Evolutionary conservation across 2,797 vertebrate genomes (phyloP).

Genomic region (Clarias fuscus): DNA sequence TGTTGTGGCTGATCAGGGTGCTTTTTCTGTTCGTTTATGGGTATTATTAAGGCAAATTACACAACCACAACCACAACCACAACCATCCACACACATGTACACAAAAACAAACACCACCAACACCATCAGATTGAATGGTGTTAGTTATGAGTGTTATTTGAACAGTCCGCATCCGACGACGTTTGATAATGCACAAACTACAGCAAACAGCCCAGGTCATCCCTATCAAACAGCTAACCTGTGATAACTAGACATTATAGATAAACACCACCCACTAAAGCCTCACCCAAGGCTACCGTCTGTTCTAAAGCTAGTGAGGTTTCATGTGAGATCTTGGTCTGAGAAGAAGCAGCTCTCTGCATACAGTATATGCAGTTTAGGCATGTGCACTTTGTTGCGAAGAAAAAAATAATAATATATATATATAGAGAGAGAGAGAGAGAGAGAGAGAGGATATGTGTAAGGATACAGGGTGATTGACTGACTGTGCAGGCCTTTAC

Average conservation of each 20-base stretch:
- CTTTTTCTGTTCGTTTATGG: not conserved
- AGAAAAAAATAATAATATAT: no score
- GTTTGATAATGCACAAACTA: conserved; percentile 58
- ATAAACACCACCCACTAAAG: not conserved
- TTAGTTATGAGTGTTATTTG: conserved; percentile 70
- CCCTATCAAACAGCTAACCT: not conserved
- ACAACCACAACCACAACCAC: not conserved
- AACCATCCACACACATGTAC: not conserved
- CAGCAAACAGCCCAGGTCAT: conserved; percentile 58
- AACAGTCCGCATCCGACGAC: conserved; percentile 59
- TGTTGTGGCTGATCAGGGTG: no score
- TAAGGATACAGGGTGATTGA: conserved; percentile 50
- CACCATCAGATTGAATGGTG: conserved; percentile 48
- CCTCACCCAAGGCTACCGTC: not conserved
- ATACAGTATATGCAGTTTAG: not conserved
- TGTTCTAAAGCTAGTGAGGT: not conserved
- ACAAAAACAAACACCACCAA: not conserved
- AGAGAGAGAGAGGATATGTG: not conserved
- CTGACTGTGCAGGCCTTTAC: conserved; percentile 78
- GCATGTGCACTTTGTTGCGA: not conserved
- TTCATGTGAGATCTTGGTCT: not conserved
- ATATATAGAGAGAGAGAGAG: not conserved
- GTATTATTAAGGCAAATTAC: not conserved
- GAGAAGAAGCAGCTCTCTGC: not conserved
- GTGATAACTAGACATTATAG: not conserved